Evolutionary conservation across 2,797 vertebrate genomes (phyloP), one percentile per base, ranked within the genome.

Genomic region (Siniperca obscura): DNA sequence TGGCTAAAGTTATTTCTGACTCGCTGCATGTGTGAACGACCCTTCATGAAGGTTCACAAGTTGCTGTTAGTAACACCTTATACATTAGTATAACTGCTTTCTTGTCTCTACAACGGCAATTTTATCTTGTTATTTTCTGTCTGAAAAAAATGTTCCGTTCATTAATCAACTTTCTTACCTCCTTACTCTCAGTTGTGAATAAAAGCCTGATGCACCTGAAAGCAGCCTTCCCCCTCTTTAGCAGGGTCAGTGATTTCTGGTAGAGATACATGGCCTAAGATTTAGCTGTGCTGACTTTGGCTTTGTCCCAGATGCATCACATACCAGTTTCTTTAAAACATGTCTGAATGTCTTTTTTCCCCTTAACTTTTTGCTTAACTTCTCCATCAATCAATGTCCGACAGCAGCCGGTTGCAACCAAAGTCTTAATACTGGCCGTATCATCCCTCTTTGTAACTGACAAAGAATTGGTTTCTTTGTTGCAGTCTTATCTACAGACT

Each of bases 401-500:
- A 38, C 16, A 19, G 53, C 25, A 30, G 25, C 46, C 25, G 6
- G 25, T 44, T 30, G 34, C 68, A 60, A 9, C 27, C 44, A 2
- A 17, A 68, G 59, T 22, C 21, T 36, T 12, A 3, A 40, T 38
- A 50, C 44, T 2, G 62, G 69, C 11, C 2, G 19, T 14, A 65
- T 68, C 70, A 19, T 1, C 22, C 40, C 21, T 77, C 52, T 56
- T 38, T 60, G 50, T 34, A 3, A 44, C 60, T 16, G 36, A 65
- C 57, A 57, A n/a, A 59, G 17, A 42, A 56, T 55, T 36, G 22
- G 4, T 36, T 64, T 52, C 38, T 60, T 74, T 77, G 70, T 74
- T 25, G 57, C 1, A 0, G 69, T n/a, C 74, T 81, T 71, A 83
- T 70, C 77, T 72, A 4, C 5, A n/a, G 76, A 68, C 50, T 25